These are phyloP conservation scores for Melinopterus prodromus DNA, from an alignment of 2,888 invertebrate genomes.

Conservation along the genomic window DNA sequence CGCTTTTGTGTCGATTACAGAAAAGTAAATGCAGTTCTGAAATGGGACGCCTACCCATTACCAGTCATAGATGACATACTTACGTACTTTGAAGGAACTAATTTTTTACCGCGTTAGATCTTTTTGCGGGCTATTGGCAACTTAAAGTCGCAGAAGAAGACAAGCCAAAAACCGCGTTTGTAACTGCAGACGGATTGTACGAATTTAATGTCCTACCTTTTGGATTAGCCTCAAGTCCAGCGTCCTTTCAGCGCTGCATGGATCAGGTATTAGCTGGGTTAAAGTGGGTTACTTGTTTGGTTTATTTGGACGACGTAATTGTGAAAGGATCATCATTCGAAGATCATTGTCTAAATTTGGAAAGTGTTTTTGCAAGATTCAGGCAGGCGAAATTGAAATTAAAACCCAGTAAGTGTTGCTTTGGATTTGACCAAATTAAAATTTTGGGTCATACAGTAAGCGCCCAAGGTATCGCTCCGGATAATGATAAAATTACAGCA, in stretches of 20 bases:
- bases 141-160: too few relatives aligned
- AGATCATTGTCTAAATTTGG: too few relatives aligned
- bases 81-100: too few relatives aligned
- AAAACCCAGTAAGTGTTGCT: background rate
- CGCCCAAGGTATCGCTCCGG: background rate
- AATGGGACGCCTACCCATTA: background rate
- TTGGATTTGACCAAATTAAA: background rate
- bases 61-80: background rate
- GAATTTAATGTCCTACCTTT: background rate
- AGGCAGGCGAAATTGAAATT: background rate
- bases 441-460: background rate
- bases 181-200: too few relatives aligned
- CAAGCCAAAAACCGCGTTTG: too few relatives aligned
- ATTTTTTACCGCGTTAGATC: too few relatives aligned
- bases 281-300: too few relatives aligned
- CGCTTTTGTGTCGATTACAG: conserved; percentile 16
- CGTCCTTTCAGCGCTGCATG: background rate
- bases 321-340: too few relatives aligned
- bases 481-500: background rate
- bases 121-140: too few relatives aligned
- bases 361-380: too few relatives aligned
- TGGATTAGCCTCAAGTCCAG: background rate
- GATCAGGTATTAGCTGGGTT: background rate
- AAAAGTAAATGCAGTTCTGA: background rate
- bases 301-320: too few relatives aligned